Conservation (phyloP, 1,140 invertebrate species). For the Aricia agestis region DNA sequence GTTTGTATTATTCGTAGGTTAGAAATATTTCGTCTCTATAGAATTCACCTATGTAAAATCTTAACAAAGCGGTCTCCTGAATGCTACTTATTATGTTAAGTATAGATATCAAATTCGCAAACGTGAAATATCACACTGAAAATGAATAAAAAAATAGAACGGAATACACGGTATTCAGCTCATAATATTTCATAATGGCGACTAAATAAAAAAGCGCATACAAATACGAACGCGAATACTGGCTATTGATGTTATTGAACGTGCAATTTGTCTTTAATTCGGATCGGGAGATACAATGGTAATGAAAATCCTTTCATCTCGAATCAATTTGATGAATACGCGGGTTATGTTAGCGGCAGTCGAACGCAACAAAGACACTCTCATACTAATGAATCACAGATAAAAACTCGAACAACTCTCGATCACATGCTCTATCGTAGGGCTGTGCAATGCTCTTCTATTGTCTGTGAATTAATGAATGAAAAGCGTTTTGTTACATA, state of each 20-base stretch:
- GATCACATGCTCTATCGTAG: slow-evolving; percentile 52
- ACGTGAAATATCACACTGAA: not conserved
- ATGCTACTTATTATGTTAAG: too few relatives aligned
- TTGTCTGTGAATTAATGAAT: slow-evolving; percentile 2
- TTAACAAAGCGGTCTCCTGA: not conserved
- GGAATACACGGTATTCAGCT: not conserved
- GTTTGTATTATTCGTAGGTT: too few relatives aligned
- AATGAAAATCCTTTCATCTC: slow-evolving; percentile 57
- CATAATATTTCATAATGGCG: slow-evolving; percentile 14
- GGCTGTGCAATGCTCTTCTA: slow-evolving; percentile 29
- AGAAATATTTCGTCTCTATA: too few relatives aligned
- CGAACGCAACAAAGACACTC: slow-evolving; percentile 61
- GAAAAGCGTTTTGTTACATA: not conserved
- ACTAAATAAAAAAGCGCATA: slow-evolving; percentile 35
- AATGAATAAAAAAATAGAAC: not conserved
- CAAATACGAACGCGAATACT: slow-evolving; percentile 40
- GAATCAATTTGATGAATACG: slow-evolving; percentile 59
- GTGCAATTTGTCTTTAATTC: slow-evolving; percentile 57
- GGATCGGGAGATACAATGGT: slow-evolving; percentile 49
- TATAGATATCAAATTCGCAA: not conserved
- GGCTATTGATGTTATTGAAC: slow-evolving; percentile 43
- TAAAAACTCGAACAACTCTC: slow-evolving; percentile 65
- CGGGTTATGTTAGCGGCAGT: slow-evolving; percentile 40
- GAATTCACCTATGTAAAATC: too few relatives aligned
- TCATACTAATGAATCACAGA: slow-evolving; percentile 68